phyloP scores from a whole-genome alignment of 2,888 invertebrate genomes.

The Meloe dianella region DNA sequence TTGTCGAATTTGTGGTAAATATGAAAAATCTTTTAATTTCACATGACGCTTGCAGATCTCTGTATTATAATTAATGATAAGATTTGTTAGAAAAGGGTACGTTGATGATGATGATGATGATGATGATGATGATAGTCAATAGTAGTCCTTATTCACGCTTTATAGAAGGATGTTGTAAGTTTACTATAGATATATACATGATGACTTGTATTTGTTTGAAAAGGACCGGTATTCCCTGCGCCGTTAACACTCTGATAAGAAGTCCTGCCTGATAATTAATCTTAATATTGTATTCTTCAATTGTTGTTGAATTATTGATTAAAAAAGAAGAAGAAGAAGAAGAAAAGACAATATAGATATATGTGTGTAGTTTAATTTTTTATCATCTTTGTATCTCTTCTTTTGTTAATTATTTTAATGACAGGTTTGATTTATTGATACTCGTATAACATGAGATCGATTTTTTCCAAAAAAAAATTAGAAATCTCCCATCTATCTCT shows the following conservation, averaged over 20 bases:
- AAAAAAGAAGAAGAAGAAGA: too few relatives aligned
- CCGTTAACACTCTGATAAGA: conserved; percentile 46
- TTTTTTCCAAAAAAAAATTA: background rate
- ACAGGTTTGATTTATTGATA: conserved; percentile 6
- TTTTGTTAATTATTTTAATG: conserved; percentile 7
- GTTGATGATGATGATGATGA: conserved; percentile 8
- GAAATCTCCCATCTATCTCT: background rate
- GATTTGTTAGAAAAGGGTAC: conserved; percentile 35
- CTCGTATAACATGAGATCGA: background rate
- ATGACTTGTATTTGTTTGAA: conserved; percentile 58
- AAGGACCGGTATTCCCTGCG: conserved; percentile 52
- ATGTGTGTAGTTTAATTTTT: background rate
- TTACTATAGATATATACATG: conserved; percentile 30
- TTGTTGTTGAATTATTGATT: conserved; percentile 38
- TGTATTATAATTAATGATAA: conserved; percentile 53
- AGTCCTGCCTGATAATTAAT: conserved; percentile 53
- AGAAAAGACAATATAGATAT: background rate
- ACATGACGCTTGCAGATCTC: conserved; percentile 53
- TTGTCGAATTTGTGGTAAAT: background rate
- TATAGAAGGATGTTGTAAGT: conserved; percentile 30
- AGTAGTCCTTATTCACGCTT: conserved; percentile 28
- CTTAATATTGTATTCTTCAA: conserved; percentile 59
- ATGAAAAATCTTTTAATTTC: conserved; percentile 46
- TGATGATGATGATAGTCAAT: conserved; percentile 12
- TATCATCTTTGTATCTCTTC: conserved; percentile 3